Evolutionary conservation across 2,113 vertebrate species (phyloP).

Genomic region (Catharus fuscescens): DNA sequence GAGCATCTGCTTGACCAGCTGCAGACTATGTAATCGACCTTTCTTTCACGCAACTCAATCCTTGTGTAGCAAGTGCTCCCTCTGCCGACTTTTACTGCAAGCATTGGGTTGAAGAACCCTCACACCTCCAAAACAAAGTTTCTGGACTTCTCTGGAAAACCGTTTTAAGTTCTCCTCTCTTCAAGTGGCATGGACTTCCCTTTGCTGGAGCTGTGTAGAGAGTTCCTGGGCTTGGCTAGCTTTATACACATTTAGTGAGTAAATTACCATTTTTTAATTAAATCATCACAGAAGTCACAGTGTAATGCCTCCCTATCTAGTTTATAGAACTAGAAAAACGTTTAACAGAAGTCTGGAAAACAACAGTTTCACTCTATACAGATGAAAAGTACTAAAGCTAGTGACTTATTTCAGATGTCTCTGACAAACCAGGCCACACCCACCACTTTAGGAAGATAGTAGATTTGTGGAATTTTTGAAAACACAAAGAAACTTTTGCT

Average conservation of each 20-base stretch:
- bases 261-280: background rate
- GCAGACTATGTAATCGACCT: accelerated
- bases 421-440: background rate
- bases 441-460: accelerated
- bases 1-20: background rate
- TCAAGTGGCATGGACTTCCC: background rate
- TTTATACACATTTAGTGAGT: background rate
- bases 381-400: background rate
- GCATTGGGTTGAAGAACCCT: background rate
- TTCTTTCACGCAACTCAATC: no score
- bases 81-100: background rate
- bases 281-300: background rate
- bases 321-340: background rate
- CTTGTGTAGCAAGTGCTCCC: accelerated
- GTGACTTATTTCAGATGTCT: background rate
- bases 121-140: background rate
- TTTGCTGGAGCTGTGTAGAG: background rate
- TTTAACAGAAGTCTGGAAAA: background rate
- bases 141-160: background rate
- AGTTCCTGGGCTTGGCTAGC: background rate
- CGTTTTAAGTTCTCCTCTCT: background rate
- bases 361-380: background rate
- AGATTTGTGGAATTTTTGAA: background rate
- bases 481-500: background rate
- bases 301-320: background rate